Evolutionary conservation across 1,140 invertebrate genomes (phyloP), one percentile per base, ranked within the genome.

Genomic region (Cardiocondyla obscurior): DNA sequence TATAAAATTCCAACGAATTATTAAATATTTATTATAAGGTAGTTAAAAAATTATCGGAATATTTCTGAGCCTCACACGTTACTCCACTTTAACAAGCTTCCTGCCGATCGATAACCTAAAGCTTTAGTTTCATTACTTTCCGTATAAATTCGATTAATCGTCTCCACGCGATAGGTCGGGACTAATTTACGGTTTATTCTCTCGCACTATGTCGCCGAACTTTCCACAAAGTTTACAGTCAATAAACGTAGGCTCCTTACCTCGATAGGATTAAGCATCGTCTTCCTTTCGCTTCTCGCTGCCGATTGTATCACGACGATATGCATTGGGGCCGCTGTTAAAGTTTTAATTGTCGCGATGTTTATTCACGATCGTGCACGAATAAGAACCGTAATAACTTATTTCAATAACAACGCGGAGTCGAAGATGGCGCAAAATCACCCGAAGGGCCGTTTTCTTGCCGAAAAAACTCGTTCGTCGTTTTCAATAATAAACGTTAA

Each of bases 101-200:
- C 49, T 36, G 12, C 6, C 28, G 46, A 73, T 73, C 73, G 30
- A 58, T 76, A 30, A 14, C 28, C 28, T 58, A 74, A 70, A 60
- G 30, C 70, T 74, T 44, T 33, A 76, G 58, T 64, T 76, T 76
- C 30, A 57, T 76, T 64, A 49, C 19, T 76, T 76, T 62, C 53
- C 72, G 19, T 64, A 76, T 76, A 76, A 64, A 76, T 64, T 76
- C 28, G 28, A 76, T 76, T 64, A 49, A 49, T 76, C 42, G 57
- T 64, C 57, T 76, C 4, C 22, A 64, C n/a, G 58, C 39, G 58
- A 51, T 64, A 12, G 36, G 57, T 64, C 57, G 73, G 44, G 42
- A 76, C 28, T 64, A 76, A 76, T 76, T 64, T 64, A 76, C 30
- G 42, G 73, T 64, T 36, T 64, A 62, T 76, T 76, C 73, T 64